Evolutionary conservation across 2,888 invertebrate genomes (phyloP).

Genomic region (Apoda limacodes): DNA sequence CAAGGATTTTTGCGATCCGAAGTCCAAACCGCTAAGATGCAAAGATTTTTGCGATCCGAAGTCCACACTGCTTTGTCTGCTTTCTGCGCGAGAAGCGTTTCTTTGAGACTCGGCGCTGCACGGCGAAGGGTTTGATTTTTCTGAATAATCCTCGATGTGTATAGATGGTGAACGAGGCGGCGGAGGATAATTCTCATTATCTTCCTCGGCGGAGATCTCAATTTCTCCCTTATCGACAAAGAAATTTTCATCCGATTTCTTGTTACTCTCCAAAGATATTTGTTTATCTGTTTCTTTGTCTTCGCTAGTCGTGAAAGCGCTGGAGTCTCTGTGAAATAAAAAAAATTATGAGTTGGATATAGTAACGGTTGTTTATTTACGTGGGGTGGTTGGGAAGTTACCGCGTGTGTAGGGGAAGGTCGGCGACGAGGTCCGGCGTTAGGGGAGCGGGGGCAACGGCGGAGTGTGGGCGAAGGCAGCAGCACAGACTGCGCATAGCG

Average conservation of each 20-base stretch:
- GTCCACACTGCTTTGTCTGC: slow-evolving; percentile 7
- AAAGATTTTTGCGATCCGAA: slow-evolving; percentile 24
- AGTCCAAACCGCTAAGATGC: slow-evolving; percentile 12
- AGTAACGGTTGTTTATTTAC: background rate
- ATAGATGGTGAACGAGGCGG: slow-evolving; percentile 47
- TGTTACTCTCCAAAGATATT: slow-evolving; percentile 29
- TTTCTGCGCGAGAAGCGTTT: slow-evolving; percentile 12
- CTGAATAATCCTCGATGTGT: slow-evolving; percentile 45
- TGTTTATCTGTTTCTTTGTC: slow-evolving; percentile 23
- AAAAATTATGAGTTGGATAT: slow-evolving; percentile 13
- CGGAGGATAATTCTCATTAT: slow-evolving; percentile 22
- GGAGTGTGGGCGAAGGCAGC: slow-evolving; percentile 37
- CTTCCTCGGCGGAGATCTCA: slow-evolving; percentile 22
- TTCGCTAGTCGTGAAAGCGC: slow-evolving; percentile 37
- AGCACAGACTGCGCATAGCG: slow-evolving; percentile 43
- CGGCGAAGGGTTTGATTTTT: slow-evolving; percentile 33
- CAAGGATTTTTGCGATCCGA: too few species aligned
- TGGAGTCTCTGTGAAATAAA: slow-evolving; percentile 50
- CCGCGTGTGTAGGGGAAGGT: slow-evolving; percentile 53
- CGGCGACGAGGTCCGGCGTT: slow-evolving; percentile 54
- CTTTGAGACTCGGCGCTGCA: slow-evolving; percentile 24
- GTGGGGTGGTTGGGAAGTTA: slow-evolving; percentile 26
- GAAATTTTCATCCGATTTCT: slow-evolving; percentile 18
- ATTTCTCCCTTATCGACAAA: slow-evolving; percentile 21
- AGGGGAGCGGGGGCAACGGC: slow-evolving; percentile 30